Percentiles rank a stretch among this genome's conserved stretches.
phyloP scores from a whole-genome alignment of 2,888 invertebrate species.

The Alcis repandata region DNA sequence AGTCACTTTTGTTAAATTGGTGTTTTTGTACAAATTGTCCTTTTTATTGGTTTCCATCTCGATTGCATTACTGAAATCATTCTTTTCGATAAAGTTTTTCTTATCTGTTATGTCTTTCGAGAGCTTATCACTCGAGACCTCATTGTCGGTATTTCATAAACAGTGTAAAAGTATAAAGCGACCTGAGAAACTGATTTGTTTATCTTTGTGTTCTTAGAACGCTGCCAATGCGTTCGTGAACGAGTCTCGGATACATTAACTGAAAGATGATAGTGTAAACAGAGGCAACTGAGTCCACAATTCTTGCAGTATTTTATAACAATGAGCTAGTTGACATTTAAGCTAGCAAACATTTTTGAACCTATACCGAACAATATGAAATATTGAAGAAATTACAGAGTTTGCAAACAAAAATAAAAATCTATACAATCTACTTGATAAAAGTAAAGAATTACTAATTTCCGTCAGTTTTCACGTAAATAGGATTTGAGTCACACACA shows the following conservation, averaged over 20 bases:
- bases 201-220: slow-evolving; percentile 58
- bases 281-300: slow-evolving; percentile 44
- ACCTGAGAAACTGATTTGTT: slow-evolving; percentile 52
- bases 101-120: slow-evolving; percentile 7
- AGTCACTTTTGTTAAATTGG: slow-evolving; percentile 31
- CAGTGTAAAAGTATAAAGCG: slow-evolving; percentile 52
- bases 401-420: no score
- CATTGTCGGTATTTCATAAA: slow-evolving; percentile 40
- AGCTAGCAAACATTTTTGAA: not conserved
- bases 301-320: slow-evolving; percentile 8
- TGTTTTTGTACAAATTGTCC: slow-evolving; percentile 25
- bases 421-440: no score
- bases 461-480: no score
- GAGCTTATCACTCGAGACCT: slow-evolving; percentile 36
- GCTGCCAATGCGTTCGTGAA: slow-evolving; percentile 52
- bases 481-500: no score
- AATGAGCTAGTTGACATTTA: not conserved
- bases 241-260: slow-evolving; percentile 52
- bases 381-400: no score
- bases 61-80: slow-evolving; percentile 9
- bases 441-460: no score
- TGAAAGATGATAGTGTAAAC: slow-evolving; percentile 61
- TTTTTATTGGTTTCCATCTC: slow-evolving; percentile 29
- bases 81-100: slow-evolving; percentile 11
- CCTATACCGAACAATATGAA: not conserved